Evolutionary conservation across 2,797 vertebrate species (phyloP).

Genomic region (Hipposideros larvatus): DNA sequence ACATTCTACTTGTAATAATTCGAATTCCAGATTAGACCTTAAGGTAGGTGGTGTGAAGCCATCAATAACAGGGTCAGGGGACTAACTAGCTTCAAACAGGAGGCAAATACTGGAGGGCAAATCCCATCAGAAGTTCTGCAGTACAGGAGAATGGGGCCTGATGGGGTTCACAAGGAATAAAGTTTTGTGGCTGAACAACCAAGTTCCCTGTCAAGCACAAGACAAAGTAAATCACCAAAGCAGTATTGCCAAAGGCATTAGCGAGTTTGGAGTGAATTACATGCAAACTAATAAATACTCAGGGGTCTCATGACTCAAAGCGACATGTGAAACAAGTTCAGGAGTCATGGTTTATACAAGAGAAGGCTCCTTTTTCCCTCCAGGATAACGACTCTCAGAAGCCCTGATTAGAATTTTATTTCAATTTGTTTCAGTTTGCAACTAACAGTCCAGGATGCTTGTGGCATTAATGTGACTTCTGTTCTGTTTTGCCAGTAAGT

Average conservation of each 20-base stretch:
- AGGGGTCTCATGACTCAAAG: background rate
- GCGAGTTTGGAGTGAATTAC: background rate
- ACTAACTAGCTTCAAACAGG: background rate
- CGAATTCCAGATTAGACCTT: background rate
- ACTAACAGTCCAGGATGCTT: background rate
- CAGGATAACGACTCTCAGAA: background rate
- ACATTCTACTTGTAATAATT: background rate
- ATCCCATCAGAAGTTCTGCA: background rate
- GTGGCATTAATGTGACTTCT: background rate
- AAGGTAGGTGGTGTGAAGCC: background rate
- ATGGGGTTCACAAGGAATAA: background rate
- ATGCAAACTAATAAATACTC: background rate
- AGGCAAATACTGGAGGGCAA: background rate
- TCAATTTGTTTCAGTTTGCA: constrained; percentile 42
- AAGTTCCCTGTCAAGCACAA: background rate
- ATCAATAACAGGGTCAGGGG: background rate
- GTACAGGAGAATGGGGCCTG: background rate
- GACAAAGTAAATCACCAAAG: background rate
- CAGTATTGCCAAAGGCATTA: background rate
- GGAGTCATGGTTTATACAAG: background rate
- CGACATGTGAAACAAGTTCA: background rate
- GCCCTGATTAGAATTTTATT: constrained; percentile 43
- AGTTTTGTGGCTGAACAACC: background rate
- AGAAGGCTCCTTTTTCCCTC: background rate
- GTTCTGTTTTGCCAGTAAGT: background rate